Evolutionary conservation across 2,797 vertebrate genomes (phyloP), one percentile per base, ranked within the genome.

Genomic region (Eulemur mongoz): DNA sequence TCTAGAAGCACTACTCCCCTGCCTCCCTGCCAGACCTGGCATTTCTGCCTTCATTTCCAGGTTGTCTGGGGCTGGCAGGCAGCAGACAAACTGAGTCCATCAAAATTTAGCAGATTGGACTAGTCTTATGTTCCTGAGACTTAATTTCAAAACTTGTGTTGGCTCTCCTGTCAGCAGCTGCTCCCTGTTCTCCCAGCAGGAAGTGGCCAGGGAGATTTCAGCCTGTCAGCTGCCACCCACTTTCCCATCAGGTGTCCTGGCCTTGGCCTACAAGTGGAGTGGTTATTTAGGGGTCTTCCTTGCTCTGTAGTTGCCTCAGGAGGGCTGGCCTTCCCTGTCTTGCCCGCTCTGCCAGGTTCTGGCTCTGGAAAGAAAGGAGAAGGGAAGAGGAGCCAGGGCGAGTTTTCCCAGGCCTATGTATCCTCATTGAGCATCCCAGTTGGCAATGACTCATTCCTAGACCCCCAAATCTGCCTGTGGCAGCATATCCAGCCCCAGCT

Each of bases 61-160:
- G 63, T 88, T 96, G 22, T 93, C 50, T 92, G 82, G 61, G 81
- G 6, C 54, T 86, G 45, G 73, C 50, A 75, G 69, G 54, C 90
- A 79, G 50, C 70, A 91, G 93, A 50, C 57, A 81, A 79, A 93
- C 76, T 3, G 45, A 96, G 80, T 45, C 84, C 87, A 92, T 73
- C 65, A 81, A 67, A 93, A 88, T 93, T 92, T 81, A 94, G 72
- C 87, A 80, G 70, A 70, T 48, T 38, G 79, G 35, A 91, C 70
- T 61, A 87, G n/a, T 84, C 83, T 85, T 95, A 20, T 67, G 48
- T 79, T 82, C 61, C 76, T 81, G 54, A 72, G 70, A 93, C 54
- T 65, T 35, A 52, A 3, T 78, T 93, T 84, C 59, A 80, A 65
- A 94, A 65, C 22, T 70, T 84, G 35, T n/a, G 14, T 63, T 50